A percentile compares a stretch with the other conserved stretches of the same genome.
Conservation (phyloP, 2,113 vertebrate species). For the Merops nubicus region DNA sequence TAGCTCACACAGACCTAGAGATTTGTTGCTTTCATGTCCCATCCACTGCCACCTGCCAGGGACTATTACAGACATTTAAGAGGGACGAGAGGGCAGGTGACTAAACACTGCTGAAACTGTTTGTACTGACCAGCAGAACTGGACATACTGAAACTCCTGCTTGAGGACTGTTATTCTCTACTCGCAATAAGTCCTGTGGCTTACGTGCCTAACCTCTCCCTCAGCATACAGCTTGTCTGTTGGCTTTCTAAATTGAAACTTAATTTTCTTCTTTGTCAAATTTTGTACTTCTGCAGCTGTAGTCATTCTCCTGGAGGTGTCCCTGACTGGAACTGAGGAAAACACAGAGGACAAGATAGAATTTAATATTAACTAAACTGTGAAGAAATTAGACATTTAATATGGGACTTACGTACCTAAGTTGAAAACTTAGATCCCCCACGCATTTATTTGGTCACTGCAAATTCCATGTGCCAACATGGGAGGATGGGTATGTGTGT, state of each 20-base stretch:
- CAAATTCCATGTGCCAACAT: background rate
- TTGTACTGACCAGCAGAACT: background rate
- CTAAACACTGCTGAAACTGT: background rate
- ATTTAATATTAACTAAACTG: background rate
- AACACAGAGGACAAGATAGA: background rate
- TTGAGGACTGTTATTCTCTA: background rate
- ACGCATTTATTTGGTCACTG: background rate
- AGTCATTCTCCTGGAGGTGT: background rate
- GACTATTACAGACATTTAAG: background rate
- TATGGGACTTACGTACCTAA: background rate
- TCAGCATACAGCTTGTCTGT: background rate
- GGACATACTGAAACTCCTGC: background rate
- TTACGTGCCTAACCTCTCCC: background rate
- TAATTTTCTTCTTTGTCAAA: background rate
- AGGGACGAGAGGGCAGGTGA: background rate
- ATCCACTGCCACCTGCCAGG: background rate
- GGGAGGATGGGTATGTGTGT: rapidly evolving
- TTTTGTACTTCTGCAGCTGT: background rate
- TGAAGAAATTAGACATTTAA: background rate
- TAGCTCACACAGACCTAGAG: background rate
- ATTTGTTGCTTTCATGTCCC: background rate
- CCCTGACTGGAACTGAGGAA: background rate
- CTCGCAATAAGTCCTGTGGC: background rate
- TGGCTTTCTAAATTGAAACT: background rate
- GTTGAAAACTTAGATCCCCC: background rate